Evolutionary conservation across 2,888 invertebrate species (phyloP), one percentile per base, ranked within the genome.

Genomic region (Dolichomitus sp.): DNA sequence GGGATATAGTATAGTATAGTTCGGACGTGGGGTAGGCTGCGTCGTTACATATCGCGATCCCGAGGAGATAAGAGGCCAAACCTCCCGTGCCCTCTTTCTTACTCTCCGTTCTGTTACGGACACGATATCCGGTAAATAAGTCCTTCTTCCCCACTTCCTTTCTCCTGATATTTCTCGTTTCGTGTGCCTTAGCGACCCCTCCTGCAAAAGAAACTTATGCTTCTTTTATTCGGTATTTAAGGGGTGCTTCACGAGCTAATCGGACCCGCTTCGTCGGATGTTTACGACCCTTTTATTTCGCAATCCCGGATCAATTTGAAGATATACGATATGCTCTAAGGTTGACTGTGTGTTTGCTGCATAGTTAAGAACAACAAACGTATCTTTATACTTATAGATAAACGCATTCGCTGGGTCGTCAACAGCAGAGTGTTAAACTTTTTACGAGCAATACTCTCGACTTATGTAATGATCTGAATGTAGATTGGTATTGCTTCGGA

Each of bases 21-120:
- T 69, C 54, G 45, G 52, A 69, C 30, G 66, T 74, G 78, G 52
- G 59, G 48, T 59, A 73, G 74, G 52, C 69, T 40, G 66, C 73
- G 37, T 77, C 68, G 72, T 78, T 78, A 73, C 73, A 68, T 63
- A 81, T 69, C 78, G 45, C 68, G 78, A 81, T 78, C 48, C 61
- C 61, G 68, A 69, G 61, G 78, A 81, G 81, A 81, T 81, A 81
- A 74, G 68, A 78, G 54, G 81, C 73, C 73, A 69, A 73, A 78
- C 68, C 78, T 52, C 73, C 42, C 63, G 59, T 78, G 73, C 40
- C 81, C 73, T 48, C 61, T 78, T 78, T 73, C 59, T 78, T 52
- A 48, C 61, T 68, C 68, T 61, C 45, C 72, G 12, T 45, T 75
- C 54, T 54, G 42, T 75, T 65, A 27, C 19, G 40, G 50, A 30